A percentile compares a stretch with the other conserved stretches of the same genome.
These are phyloP conservation scores for Pyrrhura leucotis DNA, from an alignment of 2,797 vertebrate species.

Conservation along the genomic window DNA sequence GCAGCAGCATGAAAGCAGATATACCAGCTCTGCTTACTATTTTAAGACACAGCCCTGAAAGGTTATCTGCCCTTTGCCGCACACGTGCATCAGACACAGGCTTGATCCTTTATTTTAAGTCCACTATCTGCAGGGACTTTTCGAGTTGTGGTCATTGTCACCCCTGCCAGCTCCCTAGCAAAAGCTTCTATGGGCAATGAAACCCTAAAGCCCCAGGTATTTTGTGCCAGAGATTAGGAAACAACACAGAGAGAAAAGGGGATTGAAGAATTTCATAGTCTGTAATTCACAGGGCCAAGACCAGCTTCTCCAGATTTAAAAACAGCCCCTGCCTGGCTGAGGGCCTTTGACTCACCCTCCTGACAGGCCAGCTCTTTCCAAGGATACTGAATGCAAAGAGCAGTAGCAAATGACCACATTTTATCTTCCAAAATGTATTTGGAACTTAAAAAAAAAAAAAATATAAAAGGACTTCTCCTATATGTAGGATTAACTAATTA, in stretches of 20 bases:
- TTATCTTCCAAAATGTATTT: background rate
- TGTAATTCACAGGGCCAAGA: background rate
- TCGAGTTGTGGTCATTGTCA: background rate
- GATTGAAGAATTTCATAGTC: background rate
- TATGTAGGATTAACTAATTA: background rate
- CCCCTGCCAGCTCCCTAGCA: background rate
- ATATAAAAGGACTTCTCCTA: background rate
- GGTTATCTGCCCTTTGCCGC: conserved; percentile 38
- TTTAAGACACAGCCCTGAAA: conserved; percentile 21
- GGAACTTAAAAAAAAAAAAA: background rate
- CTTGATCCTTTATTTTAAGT: conserved; percentile 5
- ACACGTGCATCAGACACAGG: background rate
- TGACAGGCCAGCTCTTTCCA: background rate
- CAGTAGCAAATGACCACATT: background rate
- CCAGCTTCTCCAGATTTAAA: background rate
- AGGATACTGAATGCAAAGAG: background rate
- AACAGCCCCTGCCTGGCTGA: background rate
- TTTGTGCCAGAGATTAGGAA: background rate
- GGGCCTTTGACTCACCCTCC: background rate
- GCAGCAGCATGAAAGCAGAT: background rate
- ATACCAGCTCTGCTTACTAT: background rate
- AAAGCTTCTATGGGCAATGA: background rate
- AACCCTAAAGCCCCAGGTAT: background rate
- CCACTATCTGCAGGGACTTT: background rate
- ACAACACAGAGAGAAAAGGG: background rate